Conservation (phyloP, 2,797 vertebrate species). For the Parauchenoglanis punctatus region DNA sequence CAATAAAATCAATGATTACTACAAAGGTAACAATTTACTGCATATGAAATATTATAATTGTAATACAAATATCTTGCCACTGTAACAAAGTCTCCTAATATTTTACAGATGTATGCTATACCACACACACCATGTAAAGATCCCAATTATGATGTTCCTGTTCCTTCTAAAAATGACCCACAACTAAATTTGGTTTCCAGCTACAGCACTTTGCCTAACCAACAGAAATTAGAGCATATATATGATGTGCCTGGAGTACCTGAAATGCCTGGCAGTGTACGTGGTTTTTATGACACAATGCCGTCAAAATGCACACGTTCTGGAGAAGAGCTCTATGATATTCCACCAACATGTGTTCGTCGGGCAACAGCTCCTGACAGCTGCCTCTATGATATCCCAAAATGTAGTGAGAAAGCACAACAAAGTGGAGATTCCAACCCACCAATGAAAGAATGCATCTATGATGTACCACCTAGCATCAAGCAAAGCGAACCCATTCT, state of each 20-base stretch:
- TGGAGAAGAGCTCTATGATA: slow-evolving; percentile 60
- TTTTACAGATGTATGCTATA: slow-evolving; percentile 76
- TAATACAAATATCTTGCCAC: neutral
- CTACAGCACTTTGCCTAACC: slow-evolving; percentile 78
- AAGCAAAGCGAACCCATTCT: slow-evolving; percentile 48
- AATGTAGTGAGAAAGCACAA: slow-evolving; percentile 44
- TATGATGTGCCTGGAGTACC: slow-evolving; percentile 82
- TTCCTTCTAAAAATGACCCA: slow-evolving; percentile 58
- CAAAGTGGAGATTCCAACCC: slow-evolving; percentile 44
- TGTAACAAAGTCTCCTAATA: neutral
- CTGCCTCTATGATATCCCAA: slow-evolving; percentile 73
- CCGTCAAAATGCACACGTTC: slow-evolving; percentile 49
- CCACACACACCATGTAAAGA: slow-evolving; percentile 73
- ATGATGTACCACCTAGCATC: slow-evolving; percentile 56
- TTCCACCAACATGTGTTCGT: slow-evolving; percentile 52
- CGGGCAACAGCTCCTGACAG: slow-evolving; percentile 12
- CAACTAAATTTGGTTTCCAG: slow-evolving; percentile 57
- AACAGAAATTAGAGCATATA: slow-evolving; percentile 83
- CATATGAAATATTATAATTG: neutral
- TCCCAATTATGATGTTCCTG: slow-evolving; percentile 69
- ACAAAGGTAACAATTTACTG: neutral
- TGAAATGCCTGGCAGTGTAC: slow-evolving; percentile 66
- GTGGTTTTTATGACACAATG: slow-evolving; percentile 52
- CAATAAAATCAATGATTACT: neutral
- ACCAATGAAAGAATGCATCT: slow-evolving; percentile 43